Evolutionary conservation across 2,113 vertebrate species (phyloP).

Genomic region (Triplophysa siluroides): DNA sequence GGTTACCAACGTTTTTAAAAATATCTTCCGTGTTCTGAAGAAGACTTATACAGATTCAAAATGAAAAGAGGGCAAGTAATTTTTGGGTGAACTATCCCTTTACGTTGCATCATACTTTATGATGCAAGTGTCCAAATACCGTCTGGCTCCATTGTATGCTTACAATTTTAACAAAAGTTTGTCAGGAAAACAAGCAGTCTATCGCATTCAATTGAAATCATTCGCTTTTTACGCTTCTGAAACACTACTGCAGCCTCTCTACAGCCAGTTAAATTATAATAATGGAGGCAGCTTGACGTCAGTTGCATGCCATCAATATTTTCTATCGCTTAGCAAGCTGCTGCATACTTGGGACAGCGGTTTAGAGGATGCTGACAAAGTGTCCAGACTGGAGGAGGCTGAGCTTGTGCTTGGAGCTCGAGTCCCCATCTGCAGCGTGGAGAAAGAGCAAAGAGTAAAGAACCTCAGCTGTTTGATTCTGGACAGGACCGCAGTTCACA

Average conservation of each 20-base stretch:
- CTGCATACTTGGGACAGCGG: conserved; percentile 76
- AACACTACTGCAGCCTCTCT: neutral
- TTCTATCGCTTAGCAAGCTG: conserved; percentile 56
- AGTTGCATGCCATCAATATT: conserved; percentile 33
- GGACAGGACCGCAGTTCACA: conserved; percentile 12
- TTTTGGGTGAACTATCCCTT: no score
- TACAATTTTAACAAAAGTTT: neutral
- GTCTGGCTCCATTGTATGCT: neutral
- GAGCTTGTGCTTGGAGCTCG: conserved; percentile 92
- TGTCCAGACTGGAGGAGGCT: conserved; percentile 95
- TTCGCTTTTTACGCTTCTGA: neutral
- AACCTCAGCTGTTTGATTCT: conserved; percentile 19
- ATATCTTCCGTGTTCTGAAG: no score
- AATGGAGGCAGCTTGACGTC: conserved; percentile 23
- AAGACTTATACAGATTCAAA: no score
- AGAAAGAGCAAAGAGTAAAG: conserved; percentile 63
- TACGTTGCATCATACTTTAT: no score
- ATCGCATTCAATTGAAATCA: neutral
- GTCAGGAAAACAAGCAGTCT: neutral
- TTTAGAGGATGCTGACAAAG: conserved; percentile 96
- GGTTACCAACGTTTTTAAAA: no score
- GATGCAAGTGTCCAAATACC: neutral
- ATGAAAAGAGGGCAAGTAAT: no score
- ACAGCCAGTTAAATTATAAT: neutral
- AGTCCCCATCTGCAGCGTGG: conserved; percentile 99